These are phyloP conservation scores for Doris montereyensis DNA, from an alignment of 2,888 invertebrate genomes.

Conservation along the genomic window DNA sequence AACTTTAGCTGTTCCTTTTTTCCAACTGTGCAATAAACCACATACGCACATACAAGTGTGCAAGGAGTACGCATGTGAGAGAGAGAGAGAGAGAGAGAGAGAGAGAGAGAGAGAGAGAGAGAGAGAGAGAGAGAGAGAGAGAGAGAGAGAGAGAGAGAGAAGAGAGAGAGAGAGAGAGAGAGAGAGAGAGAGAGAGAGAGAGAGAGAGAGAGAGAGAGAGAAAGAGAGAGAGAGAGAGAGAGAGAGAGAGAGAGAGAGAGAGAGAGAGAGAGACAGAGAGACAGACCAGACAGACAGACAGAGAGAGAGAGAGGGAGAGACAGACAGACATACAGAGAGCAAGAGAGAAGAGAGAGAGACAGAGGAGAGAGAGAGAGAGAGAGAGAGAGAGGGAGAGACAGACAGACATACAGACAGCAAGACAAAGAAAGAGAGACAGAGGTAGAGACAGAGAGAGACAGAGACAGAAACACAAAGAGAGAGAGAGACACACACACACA, in stretches of 20 bases:
- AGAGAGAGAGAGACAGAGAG: conserved; percentile 5
- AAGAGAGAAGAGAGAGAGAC: neutral
- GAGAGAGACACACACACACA: neutral
- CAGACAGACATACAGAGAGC: too few relatives aligned
- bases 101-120: neutral
- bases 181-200: conserved; percentile 9
- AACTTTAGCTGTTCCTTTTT: too few relatives aligned
- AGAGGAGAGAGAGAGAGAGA: conserved; percentile 18
- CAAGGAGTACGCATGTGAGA: too few relatives aligned
- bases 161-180: neutral
- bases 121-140: neutral
- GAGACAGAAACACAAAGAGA: neutral
- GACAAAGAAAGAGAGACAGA: too few relatives aligned
- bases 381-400: neutral
- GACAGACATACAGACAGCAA: too few relatives aligned
- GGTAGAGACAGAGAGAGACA: too few relatives aligned
- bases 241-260: neutral
- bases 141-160: conserved; percentile 11
- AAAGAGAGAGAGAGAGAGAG: neutral
- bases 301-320: too few relatives aligned
- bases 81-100: too few relatives aligned
- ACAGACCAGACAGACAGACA: too few relatives aligned
- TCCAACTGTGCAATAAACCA: too few relatives aligned
- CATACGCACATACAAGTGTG: too few relatives aligned
- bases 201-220: neutral